Base-by-base conservation (phyloP, 2,888 invertebrate species). In the Amiota mariae region DNA sequence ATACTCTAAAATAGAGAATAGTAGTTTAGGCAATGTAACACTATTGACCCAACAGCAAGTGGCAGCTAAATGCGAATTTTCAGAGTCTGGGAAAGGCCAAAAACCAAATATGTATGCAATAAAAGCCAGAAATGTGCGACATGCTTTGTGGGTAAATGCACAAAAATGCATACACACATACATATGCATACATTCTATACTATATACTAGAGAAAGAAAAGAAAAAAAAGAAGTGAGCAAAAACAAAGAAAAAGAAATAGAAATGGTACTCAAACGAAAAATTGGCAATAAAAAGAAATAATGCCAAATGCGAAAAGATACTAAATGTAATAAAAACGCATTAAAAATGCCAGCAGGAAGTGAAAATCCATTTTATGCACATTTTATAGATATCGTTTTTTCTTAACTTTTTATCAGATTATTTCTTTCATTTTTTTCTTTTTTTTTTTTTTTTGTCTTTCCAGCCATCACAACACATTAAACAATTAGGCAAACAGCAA, bases 321-420 rank as follows among this genome's bases (percentile, higher is more conserved):
- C 36, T 67, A 76, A 78, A 81, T 78, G 81, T 77, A 81, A 84
- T 81, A 78, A 85, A 85, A 83, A 77, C 77, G 76, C 85, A 85
- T 84, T 82, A 80, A 82, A 70, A 84, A 85, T 79, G 76, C 74
- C 74, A 71, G 75, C 73, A 77, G 46, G 71, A 72, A 72, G 54
- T 24, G n/a, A 47, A 11, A 63, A 36, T 36, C 20, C 24, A 20
- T 54, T 68, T 54, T 24, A 48, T 54, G 20, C 24, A 24, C n/a
- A 47, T 64, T 64, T 64, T 64, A 47, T 64, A 64, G 48, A 66
- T 66, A 13, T 66, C n/a, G 48, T 24, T 49, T 48, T 63, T 24
- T 20, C 24, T 61, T 8, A 20, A 13, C 24, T 12, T 61, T 61
- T 61, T 61, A 47, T 54, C 54, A 15, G 13, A 8, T 8, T 54